Conservation (phyloP, 2,113 vertebrate genomes). For the Crocuta crocuta region DNA sequence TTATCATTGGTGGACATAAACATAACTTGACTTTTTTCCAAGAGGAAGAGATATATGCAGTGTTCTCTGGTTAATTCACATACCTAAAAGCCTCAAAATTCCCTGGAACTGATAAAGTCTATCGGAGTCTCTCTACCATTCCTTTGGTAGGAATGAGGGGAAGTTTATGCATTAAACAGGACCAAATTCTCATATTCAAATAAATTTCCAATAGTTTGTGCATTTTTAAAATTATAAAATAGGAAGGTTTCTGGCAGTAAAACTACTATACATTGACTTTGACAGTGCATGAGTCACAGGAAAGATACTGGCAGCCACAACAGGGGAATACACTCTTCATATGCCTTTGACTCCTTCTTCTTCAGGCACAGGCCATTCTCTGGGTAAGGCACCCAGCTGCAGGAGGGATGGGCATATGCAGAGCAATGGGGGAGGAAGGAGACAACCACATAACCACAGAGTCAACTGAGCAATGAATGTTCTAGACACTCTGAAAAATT, state of each 20-base stretch:
- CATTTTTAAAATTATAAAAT: neutral
- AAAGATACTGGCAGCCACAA: neutral
- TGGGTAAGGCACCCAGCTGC: neutral
- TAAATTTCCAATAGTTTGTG: neutral
- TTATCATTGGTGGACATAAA: slow-evolving; percentile 41
- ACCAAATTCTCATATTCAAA: neutral
- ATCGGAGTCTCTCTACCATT: neutral
- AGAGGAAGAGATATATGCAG: neutral
- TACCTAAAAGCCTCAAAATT: slow-evolving; percentile 9
- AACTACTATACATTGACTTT: neutral
- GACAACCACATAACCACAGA: neutral
- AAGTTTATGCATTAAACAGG: neutral
- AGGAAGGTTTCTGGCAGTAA: neutral
- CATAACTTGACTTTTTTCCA: slow-evolving; percentile 35
- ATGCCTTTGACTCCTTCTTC: neutral
- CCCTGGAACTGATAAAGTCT: neutral
- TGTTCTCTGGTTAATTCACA: neutral
- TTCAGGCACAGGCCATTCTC: neutral
- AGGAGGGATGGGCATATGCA: accelerated
- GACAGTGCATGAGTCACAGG: neutral
- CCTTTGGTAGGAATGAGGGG: neutral
- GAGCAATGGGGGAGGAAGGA: neutral
- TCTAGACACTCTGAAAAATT: neutral
- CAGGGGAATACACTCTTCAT: neutral
- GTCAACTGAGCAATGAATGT: accelerated